Conservation (phyloP, 2,888 invertebrate genomes). For the Sphaerophoria taeniata region DNA sequence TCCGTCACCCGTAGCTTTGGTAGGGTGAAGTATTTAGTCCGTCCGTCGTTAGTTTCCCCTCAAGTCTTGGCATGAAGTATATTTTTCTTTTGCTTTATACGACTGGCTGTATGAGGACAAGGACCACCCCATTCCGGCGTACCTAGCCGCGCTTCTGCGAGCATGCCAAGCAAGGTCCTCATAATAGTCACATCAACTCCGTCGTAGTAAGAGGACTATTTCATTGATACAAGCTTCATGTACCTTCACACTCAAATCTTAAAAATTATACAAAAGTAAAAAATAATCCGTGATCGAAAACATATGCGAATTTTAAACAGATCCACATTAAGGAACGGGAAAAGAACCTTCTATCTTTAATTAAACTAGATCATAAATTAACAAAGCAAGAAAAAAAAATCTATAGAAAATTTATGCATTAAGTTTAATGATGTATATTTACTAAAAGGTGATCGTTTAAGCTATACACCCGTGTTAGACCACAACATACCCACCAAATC, state of each 20-base stretch:
- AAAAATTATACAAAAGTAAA: not conserved
- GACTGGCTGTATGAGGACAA: too few species aligned
- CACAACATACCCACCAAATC: constrained; percentile 4
- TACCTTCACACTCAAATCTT: constrained; percentile 1
- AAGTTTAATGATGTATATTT: not conserved
- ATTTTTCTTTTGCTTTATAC: too few species aligned
- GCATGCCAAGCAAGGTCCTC: too few species aligned
- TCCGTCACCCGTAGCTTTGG: too few species aligned
- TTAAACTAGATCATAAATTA: constrained; percentile 14
- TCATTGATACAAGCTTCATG: too few species aligned
- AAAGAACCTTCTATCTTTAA: not conserved
- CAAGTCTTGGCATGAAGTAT: too few species aligned
- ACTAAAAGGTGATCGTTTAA: constrained; percentile 2
- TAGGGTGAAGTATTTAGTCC: too few species aligned
- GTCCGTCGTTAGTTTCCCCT: too few species aligned
- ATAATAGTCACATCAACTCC: too few species aligned
- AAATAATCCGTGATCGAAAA: not conserved
- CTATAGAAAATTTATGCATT: constrained; percentile 7
- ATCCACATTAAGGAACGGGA: not conserved
- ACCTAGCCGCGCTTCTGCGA: too few species aligned
- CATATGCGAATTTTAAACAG: constrained; percentile 10
- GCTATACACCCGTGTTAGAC: constrained; percentile 6
- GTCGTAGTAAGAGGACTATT: constrained; percentile 19
- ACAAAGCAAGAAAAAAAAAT: constrained; percentile 19
- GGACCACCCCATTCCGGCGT: too few species aligned